Conservation (phyloP, 2,113 vertebrate genomes). For the Papio anubis region DNA sequence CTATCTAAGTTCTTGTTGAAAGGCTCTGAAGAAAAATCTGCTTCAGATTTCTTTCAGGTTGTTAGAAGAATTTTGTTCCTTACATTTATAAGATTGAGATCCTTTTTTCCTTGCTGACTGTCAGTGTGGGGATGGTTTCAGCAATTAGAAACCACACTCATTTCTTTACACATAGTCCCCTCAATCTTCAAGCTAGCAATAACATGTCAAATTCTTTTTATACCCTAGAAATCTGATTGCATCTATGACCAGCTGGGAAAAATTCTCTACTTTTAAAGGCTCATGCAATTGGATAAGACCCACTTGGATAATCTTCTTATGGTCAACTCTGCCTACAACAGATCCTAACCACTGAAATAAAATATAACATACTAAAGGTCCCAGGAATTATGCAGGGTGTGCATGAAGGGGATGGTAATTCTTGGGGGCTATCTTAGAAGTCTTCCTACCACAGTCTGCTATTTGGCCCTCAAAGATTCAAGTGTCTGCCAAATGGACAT, state of each 20-base stretch:
- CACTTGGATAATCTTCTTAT: background rate
- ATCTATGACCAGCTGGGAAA: background rate
- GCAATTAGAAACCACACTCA: background rate
- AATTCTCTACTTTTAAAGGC: background rate
- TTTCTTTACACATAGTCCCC: background rate
- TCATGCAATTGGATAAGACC: background rate
- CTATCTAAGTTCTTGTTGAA: background rate
- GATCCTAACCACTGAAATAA: background rate
- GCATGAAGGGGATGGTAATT: background rate
- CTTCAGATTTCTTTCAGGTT: background rate
- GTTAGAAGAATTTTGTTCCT: background rate
- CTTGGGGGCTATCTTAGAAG: background rate
- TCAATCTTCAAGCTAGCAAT: background rate
- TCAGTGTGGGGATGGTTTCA: background rate
- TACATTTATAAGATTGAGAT: background rate
- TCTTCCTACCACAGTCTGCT: background rate
- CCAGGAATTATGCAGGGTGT: background rate
- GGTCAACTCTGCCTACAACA: background rate
- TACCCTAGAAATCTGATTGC: background rate
- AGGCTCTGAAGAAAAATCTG: background rate
- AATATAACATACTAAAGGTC: background rate
- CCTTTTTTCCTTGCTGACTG: background rate
- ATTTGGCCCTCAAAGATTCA: background rate
- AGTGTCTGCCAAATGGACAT: background rate
- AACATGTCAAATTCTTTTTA: background rate